phyloP scores from a whole-genome alignment of 1,140 invertebrate genomes.

The Centruroides sculpturatus region DNA sequence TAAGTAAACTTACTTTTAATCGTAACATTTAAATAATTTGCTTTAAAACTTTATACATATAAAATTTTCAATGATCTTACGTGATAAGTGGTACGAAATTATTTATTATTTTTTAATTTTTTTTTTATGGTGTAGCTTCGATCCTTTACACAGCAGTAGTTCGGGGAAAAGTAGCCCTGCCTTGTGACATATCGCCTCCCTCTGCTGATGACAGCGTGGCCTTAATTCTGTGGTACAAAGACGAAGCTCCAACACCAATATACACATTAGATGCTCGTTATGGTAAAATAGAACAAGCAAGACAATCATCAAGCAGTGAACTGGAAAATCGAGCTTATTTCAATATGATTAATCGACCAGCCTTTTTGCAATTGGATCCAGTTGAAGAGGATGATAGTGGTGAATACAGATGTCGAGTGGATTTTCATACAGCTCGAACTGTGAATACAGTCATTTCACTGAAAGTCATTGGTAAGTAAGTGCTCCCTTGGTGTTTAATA shows the following conservation, averaged over 20 bases:
- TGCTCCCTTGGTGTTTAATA: conserved; percentile 20
- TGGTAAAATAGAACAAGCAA: conserved; percentile 9
- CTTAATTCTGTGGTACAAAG: conserved; percentile 80
- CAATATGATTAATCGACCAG: conserved; percentile 33
- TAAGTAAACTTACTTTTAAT: too few relatives aligned
- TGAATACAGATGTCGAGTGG: conserved; percentile 74
- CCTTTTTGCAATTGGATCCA: conserved; percentile 50
- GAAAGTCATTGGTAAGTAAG: conserved; percentile 80
- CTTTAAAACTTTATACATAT: too few relatives aligned
- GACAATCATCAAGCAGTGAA: conserved; percentile 1
- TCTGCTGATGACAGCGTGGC: conserved; percentile 66
- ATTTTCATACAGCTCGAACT: conserved; percentile 76
- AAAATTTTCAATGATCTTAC: too few relatives aligned
- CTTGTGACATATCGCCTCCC: conserved; percentile 61
- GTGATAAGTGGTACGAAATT: too few relatives aligned
- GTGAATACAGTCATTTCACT: conserved; percentile 76
- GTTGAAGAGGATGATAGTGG: conserved; percentile 66
- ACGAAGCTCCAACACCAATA: conserved; percentile 38
- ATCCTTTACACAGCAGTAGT: conserved; percentile 38
- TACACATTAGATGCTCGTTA: conserved; percentile 20
- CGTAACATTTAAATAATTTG: too few relatives aligned
- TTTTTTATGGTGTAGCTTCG: conserved; percentile 16
- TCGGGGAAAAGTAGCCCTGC: conserved; percentile 55
- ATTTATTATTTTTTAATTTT: background rate
- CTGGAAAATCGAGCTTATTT: conserved; percentile 18